Base-by-base conservation (phyloP, 2,888 invertebrate genomes). In the Drosophila fungiperda region DNA sequence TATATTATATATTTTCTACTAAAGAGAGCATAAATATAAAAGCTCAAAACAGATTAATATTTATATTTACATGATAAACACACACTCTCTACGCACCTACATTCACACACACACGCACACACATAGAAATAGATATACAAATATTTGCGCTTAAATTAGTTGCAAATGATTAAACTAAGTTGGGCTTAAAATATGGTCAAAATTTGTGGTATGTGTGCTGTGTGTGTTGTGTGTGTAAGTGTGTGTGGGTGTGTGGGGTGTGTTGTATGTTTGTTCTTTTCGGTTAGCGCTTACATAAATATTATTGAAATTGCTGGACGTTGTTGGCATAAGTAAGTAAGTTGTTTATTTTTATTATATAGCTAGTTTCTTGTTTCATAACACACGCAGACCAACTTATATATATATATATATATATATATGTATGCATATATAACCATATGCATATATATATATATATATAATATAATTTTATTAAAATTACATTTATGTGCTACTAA, bases 321-420 rank as follows among this genome's bases (percentile, higher is more conserved):
- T 90, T 90, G 87, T 76, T 87, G 90, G 87, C 90, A 90, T 87
- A 90, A 88, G 81, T 87, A 87, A 89, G 86, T 85, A 85, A 84
- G 90, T 87, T 82, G 80, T 89, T 89, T 68, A 82, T 78, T 83
- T 83, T 83, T 83, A 80, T 78, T 78, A 80, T 36, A 17, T 59
- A 57, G 61, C 62, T 83, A 74, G 79, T 68, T 78, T 65, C 59
- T 68, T 76, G 60, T 65, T 60, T 68, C 50, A 62, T 57, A 74
- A 61, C 57, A 58, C 15, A 48, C 6, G n/a, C 33, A 35, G 8
- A 49, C n/a, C 33, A 20, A 58, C 12, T n/a, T 57, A 45, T 60
- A 60, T 63, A 73, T 68, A 15, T 23, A 36, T 52, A 26, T 58
- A 62, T 65, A 68, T 67, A 36, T 48, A 73, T 73, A 63, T 49